Percentiles rank a stretch among this genome's conserved stretches.
These are phyloP conservation scores for Netelia melanura DNA, from an alignment of 2,888 invertebrate genomes.

Conservation along the genomic window DNA sequence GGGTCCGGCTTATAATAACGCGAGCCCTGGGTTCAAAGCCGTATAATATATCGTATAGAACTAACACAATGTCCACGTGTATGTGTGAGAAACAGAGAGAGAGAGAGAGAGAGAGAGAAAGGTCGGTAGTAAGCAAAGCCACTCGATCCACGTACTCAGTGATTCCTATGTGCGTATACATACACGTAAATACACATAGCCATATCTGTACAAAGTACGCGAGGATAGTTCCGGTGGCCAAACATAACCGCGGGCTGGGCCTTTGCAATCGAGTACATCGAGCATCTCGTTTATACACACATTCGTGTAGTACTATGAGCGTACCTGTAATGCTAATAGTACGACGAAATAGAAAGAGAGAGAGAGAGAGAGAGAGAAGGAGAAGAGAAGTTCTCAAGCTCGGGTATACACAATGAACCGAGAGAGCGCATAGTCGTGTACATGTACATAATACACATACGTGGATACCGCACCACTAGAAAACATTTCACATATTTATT, in stretches of 20 bases:
- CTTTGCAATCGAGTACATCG: conserved; percentile 39
- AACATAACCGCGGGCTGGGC: conserved; percentile 15
- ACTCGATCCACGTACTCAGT: conserved; percentile 28
- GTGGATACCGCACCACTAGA: conserved; percentile 19
- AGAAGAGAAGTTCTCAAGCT: conserved; percentile 32
- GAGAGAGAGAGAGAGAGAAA: conserved; percentile 7
- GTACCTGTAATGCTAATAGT: conserved; percentile 19
- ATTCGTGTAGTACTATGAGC: conserved; percentile 22
- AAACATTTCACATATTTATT: conserved; percentile 17
- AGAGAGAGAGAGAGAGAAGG: conserved; percentile 8
- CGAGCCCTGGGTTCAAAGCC: not conserved
- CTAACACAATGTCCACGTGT: too few species aligned
- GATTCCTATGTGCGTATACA: conserved; percentile 6
- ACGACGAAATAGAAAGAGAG: conserved; percentile 1
- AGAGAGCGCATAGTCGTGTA: conserved; percentile 1
- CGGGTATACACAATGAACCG: conserved; percentile 45
- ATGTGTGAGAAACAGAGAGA: not conserved
- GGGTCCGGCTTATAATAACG: conserved; percentile 40
- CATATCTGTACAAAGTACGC: not conserved
- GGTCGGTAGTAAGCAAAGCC: conserved; percentile 4
- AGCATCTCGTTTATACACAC: conserved; percentile 28
- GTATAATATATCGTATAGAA: not conserved
- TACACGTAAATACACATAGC: not conserved
- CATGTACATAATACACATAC: not conserved
- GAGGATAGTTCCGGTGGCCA: conserved; percentile 30